Percentiles rank a stretch among this genome's conserved stretches.
phyloP scores from a whole-genome alignment of 2,888 invertebrate species.

The Drosophila seclusa region DNA sequence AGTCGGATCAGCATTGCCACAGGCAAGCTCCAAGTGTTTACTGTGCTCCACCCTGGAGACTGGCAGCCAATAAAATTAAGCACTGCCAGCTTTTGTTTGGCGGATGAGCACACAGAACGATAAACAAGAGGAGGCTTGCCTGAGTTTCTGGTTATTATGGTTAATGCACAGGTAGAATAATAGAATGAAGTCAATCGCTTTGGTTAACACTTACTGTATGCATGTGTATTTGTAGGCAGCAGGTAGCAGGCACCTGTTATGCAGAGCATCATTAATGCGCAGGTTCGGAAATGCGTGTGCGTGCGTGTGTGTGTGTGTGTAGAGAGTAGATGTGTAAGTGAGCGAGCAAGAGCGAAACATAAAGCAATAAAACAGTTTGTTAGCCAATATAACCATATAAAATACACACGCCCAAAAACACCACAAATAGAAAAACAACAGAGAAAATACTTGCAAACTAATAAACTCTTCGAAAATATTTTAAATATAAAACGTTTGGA shows the following conservation, averaged over 20 bases:
- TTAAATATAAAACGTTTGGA: not conserved
- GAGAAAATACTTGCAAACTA: slow-evolving; percentile 40
- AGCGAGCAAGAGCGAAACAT: slow-evolving; percentile 50
- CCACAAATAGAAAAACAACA: slow-evolving; percentile 37
- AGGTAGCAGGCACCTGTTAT: slow-evolving; percentile 87
- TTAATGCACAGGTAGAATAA: slow-evolving; percentile 23
- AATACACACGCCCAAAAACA: slow-evolving; percentile 43
- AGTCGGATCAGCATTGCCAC: slow-evolving; percentile 6
- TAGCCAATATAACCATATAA: slow-evolving; percentile 53
- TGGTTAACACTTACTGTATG: slow-evolving; percentile 87
- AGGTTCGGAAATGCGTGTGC: slow-evolving; percentile 49
- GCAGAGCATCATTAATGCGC: slow-evolving; percentile 59
- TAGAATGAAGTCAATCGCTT: not conserved
- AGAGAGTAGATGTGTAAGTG: slow-evolving; percentile 26
- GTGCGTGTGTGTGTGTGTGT: slow-evolving; percentile 25
- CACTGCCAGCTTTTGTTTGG: slow-evolving; percentile 72
- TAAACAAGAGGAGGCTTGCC: slow-evolving; percentile 43
- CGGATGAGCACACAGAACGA: slow-evolving; percentile 57
- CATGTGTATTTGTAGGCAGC: slow-evolving; percentile 88
- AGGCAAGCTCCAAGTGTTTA: slow-evolving; percentile 45
- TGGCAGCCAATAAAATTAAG: slow-evolving; percentile 30
- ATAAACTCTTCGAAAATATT: not conserved
- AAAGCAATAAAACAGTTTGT: slow-evolving; percentile 71
- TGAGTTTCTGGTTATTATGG: slow-evolving; percentile 13
- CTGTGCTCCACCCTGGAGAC: slow-evolving; percentile 72